Percentiles rank a stretch among this genome's conserved stretches.
These are phyloP conservation scores for Epinephelus malabaricus DNA, from an alignment of 2,797 vertebrate species.

Conservation along the genomic window DNA sequence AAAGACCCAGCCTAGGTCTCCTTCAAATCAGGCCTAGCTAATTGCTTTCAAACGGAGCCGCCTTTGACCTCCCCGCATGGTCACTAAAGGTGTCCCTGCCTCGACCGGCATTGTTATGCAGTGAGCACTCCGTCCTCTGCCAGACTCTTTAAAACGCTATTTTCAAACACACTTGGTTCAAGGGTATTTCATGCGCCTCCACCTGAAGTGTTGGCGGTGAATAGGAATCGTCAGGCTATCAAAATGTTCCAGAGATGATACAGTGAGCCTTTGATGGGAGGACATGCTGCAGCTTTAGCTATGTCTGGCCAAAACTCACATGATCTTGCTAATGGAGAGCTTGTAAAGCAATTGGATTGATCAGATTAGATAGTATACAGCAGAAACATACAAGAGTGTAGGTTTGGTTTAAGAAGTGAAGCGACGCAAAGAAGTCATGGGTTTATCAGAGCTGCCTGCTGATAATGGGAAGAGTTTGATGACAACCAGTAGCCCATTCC, in stretches of 20 bases:
- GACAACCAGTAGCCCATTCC: too few species aligned
- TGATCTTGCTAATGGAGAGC: constrained; percentile 15
- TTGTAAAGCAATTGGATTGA: constrained; percentile 15
- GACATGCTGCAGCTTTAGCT: constrained; percentile 20
- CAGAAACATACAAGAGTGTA: background rate
- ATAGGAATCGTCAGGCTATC: constrained; percentile 56
- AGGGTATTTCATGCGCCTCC: constrained; percentile 61
- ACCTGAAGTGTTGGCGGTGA: constrained; percentile 50
- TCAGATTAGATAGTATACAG: constrained; percentile 3
- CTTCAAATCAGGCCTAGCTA: constrained; percentile 72
- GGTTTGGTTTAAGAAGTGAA: constrained; percentile 4
- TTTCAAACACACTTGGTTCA: constrained; percentile 69
- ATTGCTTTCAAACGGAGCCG: constrained; percentile 79
- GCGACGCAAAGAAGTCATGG: too few species aligned
- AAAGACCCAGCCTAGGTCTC: constrained; percentile 61
- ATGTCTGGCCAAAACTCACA: constrained; percentile 8
- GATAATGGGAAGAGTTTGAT: background rate
- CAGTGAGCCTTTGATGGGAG: constrained; percentile 29
- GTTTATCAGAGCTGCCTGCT: background rate
- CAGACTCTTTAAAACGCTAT: constrained; percentile 62
- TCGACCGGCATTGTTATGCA: constrained; percentile 74
- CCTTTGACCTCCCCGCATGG: constrained; percentile 75
- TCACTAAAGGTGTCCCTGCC: constrained; percentile 69
- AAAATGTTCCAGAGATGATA: constrained; percentile 47
- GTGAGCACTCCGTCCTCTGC: constrained; percentile 60